A percentile compares a stretch with the other conserved stretches of the same genome.
Evolutionary conservation across 2,888 invertebrate genomes (phyloP).

Genomic region (Eupithecia dodoneata): DNA sequence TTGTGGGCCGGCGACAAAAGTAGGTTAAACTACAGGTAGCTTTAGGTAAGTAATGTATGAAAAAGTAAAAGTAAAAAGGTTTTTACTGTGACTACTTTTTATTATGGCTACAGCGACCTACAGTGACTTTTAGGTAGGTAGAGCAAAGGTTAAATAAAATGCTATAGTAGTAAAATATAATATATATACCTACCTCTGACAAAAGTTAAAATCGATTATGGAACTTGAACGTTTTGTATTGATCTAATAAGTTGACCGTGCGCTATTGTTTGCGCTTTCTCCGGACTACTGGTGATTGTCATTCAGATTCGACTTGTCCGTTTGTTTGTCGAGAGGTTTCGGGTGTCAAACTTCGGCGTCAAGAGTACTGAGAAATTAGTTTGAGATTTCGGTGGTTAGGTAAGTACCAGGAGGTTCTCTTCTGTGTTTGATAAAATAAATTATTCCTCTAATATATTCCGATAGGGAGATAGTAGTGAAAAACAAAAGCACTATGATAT

Average conservation of each 20-base stretch:
- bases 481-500: too few relatives aligned
- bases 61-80: too few relatives aligned
- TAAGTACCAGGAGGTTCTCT: neutral
- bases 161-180: neutral
- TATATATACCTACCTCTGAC: neutral
- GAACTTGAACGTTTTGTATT: constrained; percentile 1
- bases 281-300: constrained; percentile 57
- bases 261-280: constrained; percentile 68
- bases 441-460: neutral
- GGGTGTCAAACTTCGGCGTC: constrained; percentile 57
- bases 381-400: constrained; percentile 41
- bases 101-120: neutral
- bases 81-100: too few relatives aligned
- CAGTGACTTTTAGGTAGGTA: neutral
- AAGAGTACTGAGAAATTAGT: constrained; percentile 57
- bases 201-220: neutral
- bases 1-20: neutral
- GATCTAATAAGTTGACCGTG: constrained; percentile 46
- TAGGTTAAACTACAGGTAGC: neutral
- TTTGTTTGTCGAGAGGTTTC: constrained; percentile 47
- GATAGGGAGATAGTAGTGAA: too few relatives aligned
- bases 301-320: constrained; percentile 34
- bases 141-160: neutral
- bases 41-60: neutral
- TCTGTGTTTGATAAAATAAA: neutral